phyloP scores from a whole-genome alignment of 2,113 vertebrate species.

The Cinclus mexicanus region DNA sequence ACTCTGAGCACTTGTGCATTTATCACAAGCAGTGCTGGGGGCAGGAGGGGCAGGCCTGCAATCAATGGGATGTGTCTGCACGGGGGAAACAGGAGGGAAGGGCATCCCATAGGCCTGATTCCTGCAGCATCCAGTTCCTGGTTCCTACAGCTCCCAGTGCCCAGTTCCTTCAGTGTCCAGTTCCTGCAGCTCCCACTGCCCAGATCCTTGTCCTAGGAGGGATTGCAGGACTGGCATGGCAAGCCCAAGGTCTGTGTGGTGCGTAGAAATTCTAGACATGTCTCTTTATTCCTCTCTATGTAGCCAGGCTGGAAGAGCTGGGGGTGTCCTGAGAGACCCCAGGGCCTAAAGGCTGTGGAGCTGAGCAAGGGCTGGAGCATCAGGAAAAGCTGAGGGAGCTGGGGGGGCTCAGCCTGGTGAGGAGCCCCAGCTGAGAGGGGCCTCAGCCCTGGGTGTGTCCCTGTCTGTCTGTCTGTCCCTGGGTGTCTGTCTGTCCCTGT shows the following conservation, averaged over 20 bases:
- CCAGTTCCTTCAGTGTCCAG: neutral
- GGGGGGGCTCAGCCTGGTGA: neutral
- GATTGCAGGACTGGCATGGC: neutral
- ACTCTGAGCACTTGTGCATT: neutral
- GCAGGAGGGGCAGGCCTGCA: neutral
- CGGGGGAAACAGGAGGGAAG: neutral
- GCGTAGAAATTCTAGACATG: no score
- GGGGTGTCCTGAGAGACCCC: neutral
- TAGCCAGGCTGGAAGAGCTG: neutral
- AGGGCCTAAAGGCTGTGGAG: neutral
- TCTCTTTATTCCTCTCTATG: neutral
- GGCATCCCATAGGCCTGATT: neutral
- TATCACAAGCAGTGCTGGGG: neutral
- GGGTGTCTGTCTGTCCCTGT: neutral
- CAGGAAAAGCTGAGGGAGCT: neutral
- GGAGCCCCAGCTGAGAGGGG: no score
- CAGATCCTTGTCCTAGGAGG: neutral
- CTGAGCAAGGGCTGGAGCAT: neutral
- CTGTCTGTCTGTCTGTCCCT: no score
- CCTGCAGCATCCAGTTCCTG: neutral
- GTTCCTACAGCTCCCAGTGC: neutral
- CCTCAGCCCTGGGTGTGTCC: neutral
- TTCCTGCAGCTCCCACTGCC: neutral
- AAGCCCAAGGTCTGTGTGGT: neutral
- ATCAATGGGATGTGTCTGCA: neutral